Evolutionary conservation across 2,888 invertebrate species (phyloP).

Genomic region (Syrista parreyssii): DNA sequence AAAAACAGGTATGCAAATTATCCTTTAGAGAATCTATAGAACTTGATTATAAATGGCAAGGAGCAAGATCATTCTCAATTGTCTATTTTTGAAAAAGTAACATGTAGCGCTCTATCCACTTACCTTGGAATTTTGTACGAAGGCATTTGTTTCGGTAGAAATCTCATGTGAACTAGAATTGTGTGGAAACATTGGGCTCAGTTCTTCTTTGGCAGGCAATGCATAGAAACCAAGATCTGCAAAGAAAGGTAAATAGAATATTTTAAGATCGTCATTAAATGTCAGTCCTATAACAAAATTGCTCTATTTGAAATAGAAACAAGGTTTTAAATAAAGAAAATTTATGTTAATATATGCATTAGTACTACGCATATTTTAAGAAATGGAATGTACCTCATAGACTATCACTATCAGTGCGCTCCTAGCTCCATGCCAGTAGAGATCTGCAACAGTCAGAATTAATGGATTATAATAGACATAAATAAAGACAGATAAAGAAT

Average conservation of each 20-base stretch:
- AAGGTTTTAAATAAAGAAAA: not conserved
- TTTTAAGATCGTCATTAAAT: not conserved
- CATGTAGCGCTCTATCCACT: conserved; percentile 10
- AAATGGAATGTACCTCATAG: conserved; percentile 55
- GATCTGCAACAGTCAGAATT: conserved; percentile 58
- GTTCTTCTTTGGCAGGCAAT: conserved; percentile 70
- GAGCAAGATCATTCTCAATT: not conserved
- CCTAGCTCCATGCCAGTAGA: conserved; percentile 67
- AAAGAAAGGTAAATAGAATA: conserved; percentile 27
- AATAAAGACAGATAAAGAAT: not conserved
- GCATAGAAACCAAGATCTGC: conserved; percentile 68
- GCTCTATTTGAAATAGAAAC: not conserved
- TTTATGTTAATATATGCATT: not conserved
- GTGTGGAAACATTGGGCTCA: conserved; percentile 70
- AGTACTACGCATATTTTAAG: conserved; percentile 28
- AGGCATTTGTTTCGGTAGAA: conserved; percentile 70
- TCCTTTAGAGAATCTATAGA: not conserved
- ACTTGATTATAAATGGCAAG: not conserved
- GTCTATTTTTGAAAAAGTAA: not conserved
- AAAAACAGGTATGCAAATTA: conserved; percentile 10
- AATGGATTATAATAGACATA: conserved; percentile 11
- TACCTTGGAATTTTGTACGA: conserved; percentile 69
- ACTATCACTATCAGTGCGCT: conserved; percentile 65
- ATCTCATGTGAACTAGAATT: conserved; percentile 70
- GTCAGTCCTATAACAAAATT: not conserved